Base-by-base conservation (phyloP, 2,113 vertebrate species). In the Raja brachyura region DNA sequence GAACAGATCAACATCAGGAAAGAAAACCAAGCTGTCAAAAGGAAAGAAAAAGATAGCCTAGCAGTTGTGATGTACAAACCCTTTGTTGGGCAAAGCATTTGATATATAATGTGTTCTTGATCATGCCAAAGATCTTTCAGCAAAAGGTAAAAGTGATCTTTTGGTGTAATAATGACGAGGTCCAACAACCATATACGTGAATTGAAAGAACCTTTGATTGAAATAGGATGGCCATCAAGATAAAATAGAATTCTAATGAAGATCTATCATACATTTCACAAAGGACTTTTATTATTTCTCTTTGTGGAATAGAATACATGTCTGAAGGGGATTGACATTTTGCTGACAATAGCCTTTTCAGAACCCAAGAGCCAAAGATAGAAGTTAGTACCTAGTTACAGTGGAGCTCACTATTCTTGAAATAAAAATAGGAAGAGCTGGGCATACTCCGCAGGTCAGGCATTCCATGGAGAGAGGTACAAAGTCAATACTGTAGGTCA, bases 331-430 rank as follows among this genome's bases (percentile, higher is more conserved):
- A 5, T 63, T 88, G 83, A 88, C 83, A 88, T 88, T 88, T 88
- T 88, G 83, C 59, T 66, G 59, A 88, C 59, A 88, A 88, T 63
- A 66, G 83, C n/a, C 63, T 88, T 88, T 28, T 61, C 83, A 86
- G 59, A 86, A 28, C 28, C 56, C 61, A n/a, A 63, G 54, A 86
- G 28, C 10, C 83, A 88, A 86, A 86, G 11, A 28, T 2, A 16
- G 28, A 88, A 63, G n/a, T 88, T 28, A 88, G 83, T 66, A 61
- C 28, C 83, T 56, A 31, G 83, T 88, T 63, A 66, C 59, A 63
- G 63, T 63, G 63, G 28, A 63, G 28, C 5, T 88, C 59, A 63
- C 59, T 63, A n/a, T 88, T 11, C 25, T 61, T 66, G 59, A 13
- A 88, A 73, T 73, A 73, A 73, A 73, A 73, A 73, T 73, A 73